A percentile compares a stretch with the other conserved stretches of the same genome.
phyloP scores from a whole-genome alignment of 2,113 vertebrate species.

The Chlorocebus sabaeus region DNA sequence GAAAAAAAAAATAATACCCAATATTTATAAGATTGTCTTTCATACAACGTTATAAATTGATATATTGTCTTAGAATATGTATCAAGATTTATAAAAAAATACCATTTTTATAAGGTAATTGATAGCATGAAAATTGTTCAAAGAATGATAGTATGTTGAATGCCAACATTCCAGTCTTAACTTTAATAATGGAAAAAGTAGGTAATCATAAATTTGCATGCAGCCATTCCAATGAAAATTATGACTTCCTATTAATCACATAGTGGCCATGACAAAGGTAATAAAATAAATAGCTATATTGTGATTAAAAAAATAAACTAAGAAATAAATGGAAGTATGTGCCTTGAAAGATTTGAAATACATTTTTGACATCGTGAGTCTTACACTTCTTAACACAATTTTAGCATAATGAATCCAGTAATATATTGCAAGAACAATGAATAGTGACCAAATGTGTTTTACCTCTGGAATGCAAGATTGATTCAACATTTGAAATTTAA shows the following conservation, averaged over 20 bases:
- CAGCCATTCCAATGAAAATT: background rate
- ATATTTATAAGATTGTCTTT: background rate
- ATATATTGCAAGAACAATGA: background rate
- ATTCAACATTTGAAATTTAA: background rate
- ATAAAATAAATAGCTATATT: background rate
- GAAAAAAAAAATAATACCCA: background rate
- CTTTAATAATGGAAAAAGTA: background rate
- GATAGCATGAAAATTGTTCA: background rate
- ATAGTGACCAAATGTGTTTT: background rate
- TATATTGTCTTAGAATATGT: background rate
- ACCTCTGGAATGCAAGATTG: background rate
- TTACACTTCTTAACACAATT: background rate
- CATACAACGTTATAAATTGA: background rate
- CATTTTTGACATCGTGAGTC: background rate
- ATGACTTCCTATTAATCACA: background rate
- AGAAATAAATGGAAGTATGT: background rate
- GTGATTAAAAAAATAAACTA: background rate
- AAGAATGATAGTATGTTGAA: background rate
- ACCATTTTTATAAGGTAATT: background rate
- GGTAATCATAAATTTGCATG: background rate
- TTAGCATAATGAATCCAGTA: background rate
- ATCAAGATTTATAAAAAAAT: background rate
- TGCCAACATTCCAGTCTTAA: background rate
- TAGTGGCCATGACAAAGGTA: background rate
- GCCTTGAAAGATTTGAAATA: background rate